A percentile compares a stretch with the other conserved stretches of the same genome.
Conservation (phyloP, 37 sponge, comb jelly and placozoan species). For the Halichondria panicea region DNA sequence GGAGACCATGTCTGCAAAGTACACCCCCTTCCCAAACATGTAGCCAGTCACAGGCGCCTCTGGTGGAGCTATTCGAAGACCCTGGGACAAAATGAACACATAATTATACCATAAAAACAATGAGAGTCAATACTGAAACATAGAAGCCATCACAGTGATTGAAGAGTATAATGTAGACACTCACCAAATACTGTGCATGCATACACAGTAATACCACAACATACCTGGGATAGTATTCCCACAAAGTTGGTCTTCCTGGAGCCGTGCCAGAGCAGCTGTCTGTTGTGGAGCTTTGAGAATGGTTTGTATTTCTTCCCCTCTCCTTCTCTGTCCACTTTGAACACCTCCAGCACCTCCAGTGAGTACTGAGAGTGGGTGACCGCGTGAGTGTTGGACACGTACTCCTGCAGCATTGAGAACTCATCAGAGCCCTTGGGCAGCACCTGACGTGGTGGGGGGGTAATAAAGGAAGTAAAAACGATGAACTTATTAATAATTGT, state of each 20-base stretch:
- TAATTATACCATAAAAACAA: no score
- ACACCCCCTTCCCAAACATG: slow-evolving; percentile 99
- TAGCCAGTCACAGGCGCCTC: slow-evolving; percentile 99
- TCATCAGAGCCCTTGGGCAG: slow-evolving; percentile 78
- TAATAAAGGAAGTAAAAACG: neutral
- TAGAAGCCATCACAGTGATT: no score
- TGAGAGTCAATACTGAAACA: no score
- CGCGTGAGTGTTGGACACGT: slow-evolving; percentile 91
- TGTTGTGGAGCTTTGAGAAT: slow-evolving; percentile 83
- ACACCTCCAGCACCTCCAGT: slow-evolving; percentile 84
- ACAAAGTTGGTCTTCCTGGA: slow-evolving; percentile 91
- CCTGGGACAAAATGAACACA: slow-evolving; percentile 13
- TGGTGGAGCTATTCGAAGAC: slow-evolving; percentile 97
- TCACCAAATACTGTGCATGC: no score
- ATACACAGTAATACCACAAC: no score
- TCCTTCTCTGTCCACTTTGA: slow-evolving; percentile 84
- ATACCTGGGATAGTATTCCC: slow-evolving; percentile 92
- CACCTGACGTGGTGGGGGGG: slow-evolving; percentile 40
- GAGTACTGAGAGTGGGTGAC: slow-evolving; percentile 86
- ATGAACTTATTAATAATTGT: no score
- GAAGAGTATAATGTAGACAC: no score
- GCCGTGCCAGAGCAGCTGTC: slow-evolving; percentile 97
- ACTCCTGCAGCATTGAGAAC: slow-evolving; percentile 81
- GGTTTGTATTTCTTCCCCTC: slow-evolving; percentile 81
- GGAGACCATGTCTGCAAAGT: slow-evolving; percentile 93